These are phyloP conservation scores for Hippasteria phrygiana DNA, from an alignment of 53 echinoderm and acorn worm species.

Conservation along the genomic window DNA sequence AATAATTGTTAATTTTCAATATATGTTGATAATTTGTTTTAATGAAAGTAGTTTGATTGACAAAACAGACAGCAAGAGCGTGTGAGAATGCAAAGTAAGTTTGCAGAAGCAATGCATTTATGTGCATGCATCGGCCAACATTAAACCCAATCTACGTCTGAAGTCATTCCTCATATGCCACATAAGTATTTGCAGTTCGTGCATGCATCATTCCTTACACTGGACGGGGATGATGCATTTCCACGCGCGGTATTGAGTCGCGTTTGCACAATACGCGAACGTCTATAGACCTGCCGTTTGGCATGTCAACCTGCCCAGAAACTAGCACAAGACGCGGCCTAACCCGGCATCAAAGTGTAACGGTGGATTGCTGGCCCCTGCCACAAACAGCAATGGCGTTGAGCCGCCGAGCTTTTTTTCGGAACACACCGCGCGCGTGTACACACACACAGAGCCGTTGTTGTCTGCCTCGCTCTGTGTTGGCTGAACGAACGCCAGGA, in stretches of 20 bases:
- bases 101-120: too few species aligned
- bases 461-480: constrained; percentile 8
- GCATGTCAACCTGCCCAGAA: constrained; percentile 20
- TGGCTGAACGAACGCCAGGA: constrained; percentile 19
- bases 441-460: constrained; percentile 10
- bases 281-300: constrained; percentile 36
- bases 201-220: background rate
- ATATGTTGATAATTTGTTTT: too few species aligned
- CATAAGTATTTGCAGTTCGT: background rate
- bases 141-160: background rate
- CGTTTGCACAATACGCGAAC: constrained; percentile 35
- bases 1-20: too few species aligned
- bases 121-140: background rate
- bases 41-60: too few species aligned
- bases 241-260: background rate
- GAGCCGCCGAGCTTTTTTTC: background rate
- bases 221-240: background rate
- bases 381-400: background rate
- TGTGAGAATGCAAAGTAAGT: too few species aligned
- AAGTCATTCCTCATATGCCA: background rate
- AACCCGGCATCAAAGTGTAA: background rate
- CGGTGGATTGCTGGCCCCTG: background rate
- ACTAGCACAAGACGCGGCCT: background rate
- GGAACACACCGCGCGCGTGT: background rate
- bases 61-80: too few species aligned